Evolutionary conservation across 2,797 vertebrate species (phyloP).

Genomic region (Leptoclinus maculatus): DNA sequence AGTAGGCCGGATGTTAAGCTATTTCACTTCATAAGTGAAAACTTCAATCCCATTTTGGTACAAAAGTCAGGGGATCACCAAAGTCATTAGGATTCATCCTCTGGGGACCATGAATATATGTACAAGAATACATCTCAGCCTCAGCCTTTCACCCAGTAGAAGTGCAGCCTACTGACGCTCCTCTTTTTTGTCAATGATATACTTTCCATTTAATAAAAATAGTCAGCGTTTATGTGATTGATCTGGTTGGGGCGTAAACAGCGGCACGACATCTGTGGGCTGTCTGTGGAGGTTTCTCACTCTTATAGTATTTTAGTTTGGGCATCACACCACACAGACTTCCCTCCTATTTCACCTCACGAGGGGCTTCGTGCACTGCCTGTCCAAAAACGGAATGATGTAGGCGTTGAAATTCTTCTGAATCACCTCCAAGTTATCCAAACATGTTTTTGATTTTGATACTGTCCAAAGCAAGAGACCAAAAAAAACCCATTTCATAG

Average conservation of each 20-base stretch:
- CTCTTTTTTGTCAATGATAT: slow-evolving; percentile 17
- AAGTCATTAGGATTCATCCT: not conserved
- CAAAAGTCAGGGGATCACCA: too few species aligned
- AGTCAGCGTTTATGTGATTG: slow-evolving; percentile 2
- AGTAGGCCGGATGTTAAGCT: too few species aligned
- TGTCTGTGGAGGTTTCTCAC: slow-evolving; percentile 46
- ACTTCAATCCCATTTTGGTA: too few species aligned
- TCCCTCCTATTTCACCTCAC: slow-evolving; percentile 5
- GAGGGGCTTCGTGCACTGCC: slow-evolving; percentile 6
- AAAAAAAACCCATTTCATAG: slow-evolving; percentile 10
- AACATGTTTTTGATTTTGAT: not conserved
- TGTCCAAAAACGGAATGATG: slow-evolving; percentile 25
- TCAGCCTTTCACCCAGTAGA: not conserved
- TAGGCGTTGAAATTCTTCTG: slow-evolving; percentile 52
- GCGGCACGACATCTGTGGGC: slow-evolving; percentile 28
- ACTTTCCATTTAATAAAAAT: slow-evolving; percentile 3
- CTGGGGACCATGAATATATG: not conserved
- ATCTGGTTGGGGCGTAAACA: slow-evolving; percentile 8
- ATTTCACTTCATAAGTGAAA: too few species aligned
- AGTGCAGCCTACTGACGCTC: not conserved
- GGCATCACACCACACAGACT: slow-evolving; percentile 35
- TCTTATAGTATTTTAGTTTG: slow-evolving; percentile 15
- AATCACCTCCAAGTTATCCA: slow-evolving; percentile 41
- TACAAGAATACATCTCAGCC: not conserved
- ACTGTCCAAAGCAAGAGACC: slow-evolving; percentile 20